Evolutionary conservation across 1,140 invertebrate genomes (phyloP).

Genomic region (Diorhabda carinulata): DNA sequence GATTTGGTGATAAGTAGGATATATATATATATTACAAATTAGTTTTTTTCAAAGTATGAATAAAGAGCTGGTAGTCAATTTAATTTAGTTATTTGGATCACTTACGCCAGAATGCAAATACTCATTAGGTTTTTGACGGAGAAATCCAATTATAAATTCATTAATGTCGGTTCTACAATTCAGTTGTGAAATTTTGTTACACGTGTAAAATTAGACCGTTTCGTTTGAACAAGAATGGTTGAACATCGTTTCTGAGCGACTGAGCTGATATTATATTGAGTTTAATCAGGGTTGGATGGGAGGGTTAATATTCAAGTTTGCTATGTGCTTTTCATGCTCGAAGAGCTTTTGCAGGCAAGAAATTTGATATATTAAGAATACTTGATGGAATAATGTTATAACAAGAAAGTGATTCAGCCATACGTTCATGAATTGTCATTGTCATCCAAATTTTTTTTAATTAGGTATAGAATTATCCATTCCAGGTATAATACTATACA

Average conservation of each 20-base stretch:
- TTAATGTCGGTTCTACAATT: not conserved
- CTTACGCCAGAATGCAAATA: not conserved
- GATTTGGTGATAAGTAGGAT: too few species aligned
- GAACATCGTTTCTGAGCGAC: not conserved
- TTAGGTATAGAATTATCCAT: too few species aligned
- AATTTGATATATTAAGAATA: slow-evolving; percentile 3
- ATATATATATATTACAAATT: too few species aligned
- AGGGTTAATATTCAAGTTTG: not conserved
- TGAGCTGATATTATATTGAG: slow-evolving; percentile 2
- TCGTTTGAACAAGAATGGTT: not conserved
- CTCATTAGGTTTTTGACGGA: not conserved
- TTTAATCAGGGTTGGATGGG: not conserved
- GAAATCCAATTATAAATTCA: not conserved
- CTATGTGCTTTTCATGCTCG: not conserved
- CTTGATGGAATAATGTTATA: not conserved
- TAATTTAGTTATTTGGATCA: not conserved
- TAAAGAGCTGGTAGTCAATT: not conserved
- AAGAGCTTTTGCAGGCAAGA: not conserved
- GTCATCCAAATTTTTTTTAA: too few species aligned
- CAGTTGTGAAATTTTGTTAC: not conserved
- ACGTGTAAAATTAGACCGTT: not conserved
- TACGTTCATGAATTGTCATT: too few species aligned
- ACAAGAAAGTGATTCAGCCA: too few species aligned
- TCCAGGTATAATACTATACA: too few species aligned
- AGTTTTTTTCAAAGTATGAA: too few species aligned